A percentile compares a stretch with the other conserved stretches of the same genome.
Conservation (phyloP, 2,113 vertebrate genomes). For the Oenanthe melanoleuca region DNA sequence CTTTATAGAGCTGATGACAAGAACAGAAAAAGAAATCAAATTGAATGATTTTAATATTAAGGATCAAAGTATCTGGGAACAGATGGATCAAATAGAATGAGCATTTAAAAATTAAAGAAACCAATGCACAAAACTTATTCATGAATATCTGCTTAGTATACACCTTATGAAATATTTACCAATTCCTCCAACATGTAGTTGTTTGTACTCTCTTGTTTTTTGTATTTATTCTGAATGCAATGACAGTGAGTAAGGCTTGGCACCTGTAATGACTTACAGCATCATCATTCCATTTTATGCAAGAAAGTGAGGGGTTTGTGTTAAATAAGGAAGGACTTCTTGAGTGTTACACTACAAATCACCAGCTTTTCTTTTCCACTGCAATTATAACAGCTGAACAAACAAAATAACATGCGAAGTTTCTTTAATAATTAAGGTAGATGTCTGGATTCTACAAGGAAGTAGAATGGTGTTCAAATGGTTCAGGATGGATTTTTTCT, state of each 20-base stretch:
- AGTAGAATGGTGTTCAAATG: neutral
- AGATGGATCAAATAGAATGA: neutral
- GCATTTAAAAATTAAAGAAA: neutral
- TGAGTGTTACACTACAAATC: neutral
- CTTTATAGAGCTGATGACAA: neutral
- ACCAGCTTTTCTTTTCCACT: neutral
- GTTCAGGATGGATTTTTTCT: neutral
- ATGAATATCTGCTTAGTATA: neutral
- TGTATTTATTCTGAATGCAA: neutral
- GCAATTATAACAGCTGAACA: neutral
- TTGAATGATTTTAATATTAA: neutral
- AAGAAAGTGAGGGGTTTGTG: neutral
- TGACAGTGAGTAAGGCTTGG: neutral
- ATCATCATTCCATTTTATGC: neutral
- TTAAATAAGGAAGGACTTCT: neutral
- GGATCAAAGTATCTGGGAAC: neutral
- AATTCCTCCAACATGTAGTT: neutral
- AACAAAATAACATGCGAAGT: neutral
- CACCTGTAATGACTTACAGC: neutral
- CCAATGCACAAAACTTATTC: neutral
- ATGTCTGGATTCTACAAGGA: neutral
- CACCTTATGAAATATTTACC: neutral
- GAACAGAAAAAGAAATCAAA: neutral
- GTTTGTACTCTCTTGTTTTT: neutral
- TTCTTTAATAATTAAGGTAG: neutral